These are phyloP conservation scores for Diadumene lineata DNA, from an alignment of 92 coral and sea anemone species.

Conservation along the genomic window DNA sequence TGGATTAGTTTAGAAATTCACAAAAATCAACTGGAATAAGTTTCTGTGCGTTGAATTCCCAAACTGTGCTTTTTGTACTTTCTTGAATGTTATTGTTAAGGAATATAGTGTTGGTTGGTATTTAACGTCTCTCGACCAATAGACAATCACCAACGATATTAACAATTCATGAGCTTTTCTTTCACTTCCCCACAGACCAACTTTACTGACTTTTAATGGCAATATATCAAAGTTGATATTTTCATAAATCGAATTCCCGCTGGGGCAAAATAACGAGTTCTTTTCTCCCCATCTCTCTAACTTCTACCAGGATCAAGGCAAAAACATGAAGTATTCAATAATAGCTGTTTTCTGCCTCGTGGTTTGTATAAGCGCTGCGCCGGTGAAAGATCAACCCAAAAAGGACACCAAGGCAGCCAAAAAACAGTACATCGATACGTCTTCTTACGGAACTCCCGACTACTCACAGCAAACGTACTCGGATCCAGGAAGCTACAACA, in stretches of 20 bases:
- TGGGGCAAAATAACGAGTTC: neutral
- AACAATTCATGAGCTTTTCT: slow-evolving; percentile 17
- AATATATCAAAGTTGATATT: slow-evolving; percentile 12
- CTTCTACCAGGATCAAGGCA: neutral
- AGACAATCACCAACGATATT: slow-evolving; percentile 5
- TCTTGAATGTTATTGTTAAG: neutral
- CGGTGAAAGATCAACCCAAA: slow-evolving; percentile 14
- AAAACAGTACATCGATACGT: slow-evolving; percentile 10
- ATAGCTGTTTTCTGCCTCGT: slow-evolving; percentile 15
- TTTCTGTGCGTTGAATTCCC: neutral
- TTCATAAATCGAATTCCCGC: slow-evolving; percentile 14
- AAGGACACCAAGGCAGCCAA: slow-evolving; percentile 12
- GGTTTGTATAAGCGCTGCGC: slow-evolving; percentile 13
- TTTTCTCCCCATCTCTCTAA: neutral
- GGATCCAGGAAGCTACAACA: neutral
- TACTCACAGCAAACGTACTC: neutral
- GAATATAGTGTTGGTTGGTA: neutral
- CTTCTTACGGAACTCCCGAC: neutral
- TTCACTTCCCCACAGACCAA: neutral
- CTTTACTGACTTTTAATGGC: slow-evolving; percentile 11
- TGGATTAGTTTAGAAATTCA: neutral
- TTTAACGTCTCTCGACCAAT: slow-evolving; percentile 14
- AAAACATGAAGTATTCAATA: slow-evolving; percentile 13
- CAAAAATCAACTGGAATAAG: neutral
- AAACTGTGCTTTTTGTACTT: neutral